phyloP scores from a whole-genome alignment of 2,797 vertebrate species.

The Gephyroberyx darwinii region DNA sequence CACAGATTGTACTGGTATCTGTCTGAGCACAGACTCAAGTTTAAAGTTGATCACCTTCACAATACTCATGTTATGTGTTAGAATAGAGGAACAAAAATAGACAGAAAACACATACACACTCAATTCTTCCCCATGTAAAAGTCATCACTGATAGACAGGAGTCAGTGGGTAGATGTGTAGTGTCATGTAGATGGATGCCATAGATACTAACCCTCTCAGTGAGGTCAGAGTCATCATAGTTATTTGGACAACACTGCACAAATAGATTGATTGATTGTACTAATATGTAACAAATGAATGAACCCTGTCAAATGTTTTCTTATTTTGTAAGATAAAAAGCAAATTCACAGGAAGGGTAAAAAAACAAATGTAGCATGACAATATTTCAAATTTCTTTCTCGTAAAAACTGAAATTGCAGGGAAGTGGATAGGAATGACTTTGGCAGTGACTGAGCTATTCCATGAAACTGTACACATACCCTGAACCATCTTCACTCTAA shows the following conservation, averaged over 20 bases:
- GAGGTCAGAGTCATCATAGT: background rate
- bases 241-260: constrained; percentile 9
- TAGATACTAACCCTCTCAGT: constrained; percentile 8
- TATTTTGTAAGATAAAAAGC: constrained; percentile 10
- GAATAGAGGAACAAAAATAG: constrained; percentile 12
- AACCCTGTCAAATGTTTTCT: constrained; percentile 16
- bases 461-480: constrained; percentile 36
- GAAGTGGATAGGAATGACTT: constrained; percentile 52
- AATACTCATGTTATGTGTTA: constrained; percentile 17
- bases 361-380: background rate
- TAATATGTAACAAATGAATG: constrained; percentile 10
- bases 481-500: constrained; percentile 47
- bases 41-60: constrained; percentile 6
- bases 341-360: constrained; percentile 3
- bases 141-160: constrained; percentile 3
- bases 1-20: constrained; percentile 41
- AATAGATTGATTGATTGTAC: background rate
- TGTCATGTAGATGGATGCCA: background rate
- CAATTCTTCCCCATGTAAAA: constrained; percentile 13
- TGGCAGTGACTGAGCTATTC: constrained; percentile 67
- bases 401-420: constrained; percentile 41
- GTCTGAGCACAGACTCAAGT: constrained; percentile 14
- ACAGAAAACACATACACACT: constrained; percentile 1
- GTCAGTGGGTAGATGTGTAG: constrained; percentile 1
- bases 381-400: constrained; percentile 18